Conservation (phyloP, 1,140 invertebrate species). For the Drosophila tani region DNA sequence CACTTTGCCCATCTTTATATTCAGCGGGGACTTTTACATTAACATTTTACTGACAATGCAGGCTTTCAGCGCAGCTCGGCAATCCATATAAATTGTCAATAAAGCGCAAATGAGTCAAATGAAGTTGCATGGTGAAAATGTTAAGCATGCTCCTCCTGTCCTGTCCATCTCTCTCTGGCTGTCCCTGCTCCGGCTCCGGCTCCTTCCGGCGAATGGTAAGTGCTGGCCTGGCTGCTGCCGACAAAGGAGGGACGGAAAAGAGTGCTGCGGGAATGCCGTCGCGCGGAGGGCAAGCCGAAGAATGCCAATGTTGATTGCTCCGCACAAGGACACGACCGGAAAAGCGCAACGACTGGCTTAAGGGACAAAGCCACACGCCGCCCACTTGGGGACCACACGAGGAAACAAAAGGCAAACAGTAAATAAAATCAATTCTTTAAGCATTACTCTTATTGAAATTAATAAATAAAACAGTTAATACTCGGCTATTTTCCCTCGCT, state of each 20-base stretch:
- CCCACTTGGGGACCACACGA: not conserved
- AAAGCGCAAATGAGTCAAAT: constrained; percentile 54
- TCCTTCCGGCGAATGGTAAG: constrained; percentile 44
- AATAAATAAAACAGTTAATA: constrained; percentile 40
- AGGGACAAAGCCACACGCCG: constrained; percentile 21
- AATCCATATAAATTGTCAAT: constrained; percentile 64
- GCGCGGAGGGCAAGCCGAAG: constrained; percentile 35
- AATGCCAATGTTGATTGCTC: constrained; percentile 59
- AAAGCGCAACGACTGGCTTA: constrained; percentile 38
- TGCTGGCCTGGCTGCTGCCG: constrained; percentile 12
- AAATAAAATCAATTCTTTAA: constrained; percentile 24
- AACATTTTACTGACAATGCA: constrained; percentile 27
- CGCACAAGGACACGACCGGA: constrained; percentile 39
- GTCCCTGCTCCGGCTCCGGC: constrained; percentile 1
- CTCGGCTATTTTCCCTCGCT: not conserved
- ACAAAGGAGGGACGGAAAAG: constrained; percentile 21
- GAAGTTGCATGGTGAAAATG: constrained; percentile 49
- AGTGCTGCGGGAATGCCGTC: constrained; percentile 20
- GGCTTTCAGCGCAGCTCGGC: constrained; percentile 6
- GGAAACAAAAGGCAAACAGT: not conserved
- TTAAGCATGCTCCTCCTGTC: constrained; percentile 28
- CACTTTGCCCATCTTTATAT: constrained; percentile 40
- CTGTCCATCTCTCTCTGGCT: not conserved
- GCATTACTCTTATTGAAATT: constrained; percentile 36
- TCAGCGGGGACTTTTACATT: constrained; percentile 30